Base-by-base conservation (phyloP, 2,113 vertebrate species). In the Tiliqua scincoides region DNA sequence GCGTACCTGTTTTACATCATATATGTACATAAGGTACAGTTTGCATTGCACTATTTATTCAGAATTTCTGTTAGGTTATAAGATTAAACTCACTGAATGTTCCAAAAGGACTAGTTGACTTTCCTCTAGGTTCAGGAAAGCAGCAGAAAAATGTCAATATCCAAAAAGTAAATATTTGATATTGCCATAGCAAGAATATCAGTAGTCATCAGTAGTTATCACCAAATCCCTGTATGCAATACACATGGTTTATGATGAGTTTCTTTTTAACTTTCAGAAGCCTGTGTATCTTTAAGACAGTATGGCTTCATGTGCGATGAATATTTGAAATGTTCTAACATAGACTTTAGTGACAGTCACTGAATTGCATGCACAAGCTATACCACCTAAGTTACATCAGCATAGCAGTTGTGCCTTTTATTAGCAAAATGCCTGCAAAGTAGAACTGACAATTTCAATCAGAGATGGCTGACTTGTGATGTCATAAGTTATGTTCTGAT, bases 131-230 rank as follows among this genome's bases (percentile, higher is more conserved):
- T 85, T 91, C 70, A 89, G 71, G 82, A 93, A 93, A 84, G 82
- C 81, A 83, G 79, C 90, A 93, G 82, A 32, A 30, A 84, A 27
- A 79, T 90, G 67, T 84, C 82, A n/a, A 20, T 73, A 61, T 84
- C 80, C 74, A n/a, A 86, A 90, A 87, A 85, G 52, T 82, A 94
- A 93, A 93, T 84, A 88, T 85, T 89, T 91, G 48, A 63, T 84
- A 20, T 89, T 27, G 21, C 54, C 73, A 61, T 77, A 48, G 76
- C 80, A 54, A 87, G 15, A 87, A 63, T 3, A 17, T 6, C 52
- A 68, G 1, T n/a, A n/a, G n/a, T n/a, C n/a, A n/a, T n/a, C n/a
- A n/a, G n/a, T 65, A 72, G 73, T 37, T 88, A 43, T 82, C 72
- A 93, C 59, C 65, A 92, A 85, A 83, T 61, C 23, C 30, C 40